phyloP scores from a whole-genome alignment of 1,140 invertebrate species.

The Liolophura sinensis region DNA sequence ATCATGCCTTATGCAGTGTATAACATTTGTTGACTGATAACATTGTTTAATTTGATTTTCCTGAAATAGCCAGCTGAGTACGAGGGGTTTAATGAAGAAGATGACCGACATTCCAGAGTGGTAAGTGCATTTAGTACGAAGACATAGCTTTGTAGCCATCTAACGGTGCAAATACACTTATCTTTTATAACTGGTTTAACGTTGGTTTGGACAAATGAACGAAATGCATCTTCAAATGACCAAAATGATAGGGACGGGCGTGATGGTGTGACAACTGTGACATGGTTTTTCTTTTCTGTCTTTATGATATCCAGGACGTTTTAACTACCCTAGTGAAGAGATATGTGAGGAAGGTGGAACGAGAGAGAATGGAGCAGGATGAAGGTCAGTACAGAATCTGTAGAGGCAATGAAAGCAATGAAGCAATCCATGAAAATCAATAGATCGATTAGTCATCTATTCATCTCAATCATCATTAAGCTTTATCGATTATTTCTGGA shows the following conservation, averaged over 20 bases:
- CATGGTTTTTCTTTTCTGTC: not conserved
- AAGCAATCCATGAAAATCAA: no score
- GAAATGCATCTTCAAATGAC: not conserved
- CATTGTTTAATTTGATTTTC: no score
- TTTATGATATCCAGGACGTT: constrained; percentile 18
- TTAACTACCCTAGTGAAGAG: constrained; percentile 33
- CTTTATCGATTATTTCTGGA: not conserved
- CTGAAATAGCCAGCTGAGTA: no score
- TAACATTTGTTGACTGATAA: no score
- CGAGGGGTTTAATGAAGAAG: no score
- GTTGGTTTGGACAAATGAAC: not conserved
- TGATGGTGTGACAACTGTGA: not conserved
- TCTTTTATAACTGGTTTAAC: not conserved
- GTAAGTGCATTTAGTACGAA: not conserved
- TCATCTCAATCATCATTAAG: no score
- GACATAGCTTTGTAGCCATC: not conserved
- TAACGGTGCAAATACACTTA: not conserved
- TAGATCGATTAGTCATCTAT: no score
- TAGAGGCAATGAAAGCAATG: not conserved
- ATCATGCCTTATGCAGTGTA: no score
- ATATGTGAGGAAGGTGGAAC: constrained; percentile 29
- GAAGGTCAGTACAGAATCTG: constrained; percentile 22
- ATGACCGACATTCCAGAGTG: no score
- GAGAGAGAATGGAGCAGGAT: constrained; percentile 32
- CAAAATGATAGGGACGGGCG: not conserved